Evolutionary conservation across 2,888 invertebrate genomes (phyloP), one percentile per base, ranked within the genome.

Genomic region (Philereme transversata): DNA sequence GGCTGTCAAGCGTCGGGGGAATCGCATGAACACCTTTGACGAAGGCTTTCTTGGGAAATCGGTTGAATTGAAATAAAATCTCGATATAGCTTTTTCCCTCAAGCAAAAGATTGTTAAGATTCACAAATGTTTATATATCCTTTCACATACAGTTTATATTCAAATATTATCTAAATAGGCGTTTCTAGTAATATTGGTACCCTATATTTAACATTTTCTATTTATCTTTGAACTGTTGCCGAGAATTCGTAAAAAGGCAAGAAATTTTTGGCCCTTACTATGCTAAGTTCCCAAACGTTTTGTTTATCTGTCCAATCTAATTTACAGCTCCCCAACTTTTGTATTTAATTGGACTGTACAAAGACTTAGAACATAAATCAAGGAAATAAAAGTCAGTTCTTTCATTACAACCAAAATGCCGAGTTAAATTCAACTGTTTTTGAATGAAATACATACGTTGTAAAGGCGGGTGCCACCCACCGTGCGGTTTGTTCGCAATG

Each of bases 301-400:
- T 70, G 70, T 70, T 68, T 70, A 70, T 70, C 70, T 67, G 64
- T 62, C 62, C 68, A 61, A 70, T 70, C 70, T 70, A 68, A 70
- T 70, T 68, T 70, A 70, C 68, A 63, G 61, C 59, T 57, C 54
- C 61, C 64, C 64, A 64, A 68, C 65, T 70, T 68, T 67, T 64
- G 68, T 68, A 67, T 67, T 67, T 70, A 70, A 68, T 70, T 70
- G 68, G 68, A 48, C 64, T 50, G 63, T 68, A 62, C 64, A 64
- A 67, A 64, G 62, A 67, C 54, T 65, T 65, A 46, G 58, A 55
- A 57, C 54, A 64, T 66, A 68, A 66, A 68, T 68, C 60, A 68
- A 48, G 57, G 64, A 62, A 64, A 64, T 66, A 68, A 68, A 68
- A 52, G 67, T 62, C 62, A 60, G 65, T 58, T 62, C 55, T 65